A percentile compares a stretch with the other conserved stretches of the same genome.
Conservation (phyloP, 2,113 vertebrate genomes). For the Xenotilapia flavipinnis region DNA sequence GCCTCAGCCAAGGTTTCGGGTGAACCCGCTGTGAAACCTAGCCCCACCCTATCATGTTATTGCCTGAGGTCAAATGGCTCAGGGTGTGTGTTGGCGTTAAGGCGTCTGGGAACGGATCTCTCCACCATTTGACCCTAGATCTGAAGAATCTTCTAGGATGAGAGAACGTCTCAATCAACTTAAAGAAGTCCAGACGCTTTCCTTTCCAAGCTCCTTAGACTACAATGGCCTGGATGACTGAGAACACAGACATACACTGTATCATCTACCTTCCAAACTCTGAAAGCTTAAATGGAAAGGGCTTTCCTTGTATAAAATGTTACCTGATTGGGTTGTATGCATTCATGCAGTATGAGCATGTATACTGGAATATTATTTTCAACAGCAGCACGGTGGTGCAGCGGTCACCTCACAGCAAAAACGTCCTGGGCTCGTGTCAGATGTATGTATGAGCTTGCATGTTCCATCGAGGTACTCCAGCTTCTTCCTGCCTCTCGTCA, state of each 20-base stretch:
- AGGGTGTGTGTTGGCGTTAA: too few relatives aligned
- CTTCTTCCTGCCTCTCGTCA: neutral
- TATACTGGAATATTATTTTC: accelerated
- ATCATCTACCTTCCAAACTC: neutral
- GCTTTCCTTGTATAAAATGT: neutral
- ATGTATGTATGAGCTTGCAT: neutral
- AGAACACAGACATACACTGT: neutral
- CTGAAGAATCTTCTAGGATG: too few relatives aligned
- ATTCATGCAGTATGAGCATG: accelerated
- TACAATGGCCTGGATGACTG: neutral
- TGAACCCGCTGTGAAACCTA: neutral
- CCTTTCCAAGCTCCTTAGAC: neutral
- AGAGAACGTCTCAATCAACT: accelerated
- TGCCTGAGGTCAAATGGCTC: too few relatives aligned
- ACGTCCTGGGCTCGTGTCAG: neutral
- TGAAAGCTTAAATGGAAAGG: neutral
- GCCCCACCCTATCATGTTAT: neutral
- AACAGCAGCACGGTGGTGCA: neutral
- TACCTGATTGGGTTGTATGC: accelerated
- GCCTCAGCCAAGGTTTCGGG: neutral
- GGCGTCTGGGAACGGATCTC: too few relatives aligned
- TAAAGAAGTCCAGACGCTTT: neutral
- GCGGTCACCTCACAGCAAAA: neutral
- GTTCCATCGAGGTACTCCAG: neutral
- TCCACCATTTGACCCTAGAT: too few relatives aligned